phyloP scores from a whole-genome alignment of 1,140 invertebrate species.

The Orchesella cincta region DNA sequence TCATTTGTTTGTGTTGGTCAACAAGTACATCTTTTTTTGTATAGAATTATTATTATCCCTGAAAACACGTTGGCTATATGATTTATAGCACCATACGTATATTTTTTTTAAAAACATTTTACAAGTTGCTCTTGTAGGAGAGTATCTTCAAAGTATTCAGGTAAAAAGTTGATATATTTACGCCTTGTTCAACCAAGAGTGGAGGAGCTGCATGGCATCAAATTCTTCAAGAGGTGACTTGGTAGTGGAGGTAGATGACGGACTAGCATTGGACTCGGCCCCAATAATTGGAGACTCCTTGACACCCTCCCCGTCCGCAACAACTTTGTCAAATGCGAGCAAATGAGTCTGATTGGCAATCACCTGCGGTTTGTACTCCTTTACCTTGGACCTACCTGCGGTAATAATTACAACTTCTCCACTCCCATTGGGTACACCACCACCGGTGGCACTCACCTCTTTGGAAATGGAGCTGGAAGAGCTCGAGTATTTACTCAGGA shows the following conservation, averaged over 20 bases:
- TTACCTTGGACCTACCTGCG: slow-evolving; percentile 46
- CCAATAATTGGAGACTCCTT: slow-evolving; percentile 13
- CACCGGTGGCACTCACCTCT: background rate
- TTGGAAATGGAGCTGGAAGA: slow-evolving; percentile 26
- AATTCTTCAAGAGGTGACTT: slow-evolving; percentile 48
- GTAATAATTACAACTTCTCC: slow-evolving; percentile 45
- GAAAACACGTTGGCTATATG: background rate
- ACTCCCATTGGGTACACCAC: slow-evolving; percentile 25
- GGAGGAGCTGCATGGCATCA: slow-evolving; percentile 49
- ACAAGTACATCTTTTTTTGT: too few relatives aligned
- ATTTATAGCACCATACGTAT: background rate
- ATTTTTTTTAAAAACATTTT: background rate
- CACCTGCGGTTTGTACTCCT: slow-evolving; percentile 51
- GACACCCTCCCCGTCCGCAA: slow-evolving; percentile 12
- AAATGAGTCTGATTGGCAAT: slow-evolving; percentile 45
- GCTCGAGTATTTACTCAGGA: slow-evolving; percentile 6
- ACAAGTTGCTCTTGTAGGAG: background rate
- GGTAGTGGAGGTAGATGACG: slow-evolving; percentile 27
- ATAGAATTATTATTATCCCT: too few relatives aligned
- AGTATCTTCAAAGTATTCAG: too few relatives aligned
- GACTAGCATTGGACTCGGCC: slow-evolving; percentile 31
- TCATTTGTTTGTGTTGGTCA: too few relatives aligned
- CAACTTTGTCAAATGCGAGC: slow-evolving; percentile 49
- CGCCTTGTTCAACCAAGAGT: slow-evolving; percentile 42
- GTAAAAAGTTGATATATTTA: background rate